Percentiles rank a stretch among this genome's conserved stretches.
These are phyloP conservation scores for Boulengeromyrus knoepffleri DNA, from an alignment of 2,113 vertebrate species.

Conservation along the genomic window DNA sequence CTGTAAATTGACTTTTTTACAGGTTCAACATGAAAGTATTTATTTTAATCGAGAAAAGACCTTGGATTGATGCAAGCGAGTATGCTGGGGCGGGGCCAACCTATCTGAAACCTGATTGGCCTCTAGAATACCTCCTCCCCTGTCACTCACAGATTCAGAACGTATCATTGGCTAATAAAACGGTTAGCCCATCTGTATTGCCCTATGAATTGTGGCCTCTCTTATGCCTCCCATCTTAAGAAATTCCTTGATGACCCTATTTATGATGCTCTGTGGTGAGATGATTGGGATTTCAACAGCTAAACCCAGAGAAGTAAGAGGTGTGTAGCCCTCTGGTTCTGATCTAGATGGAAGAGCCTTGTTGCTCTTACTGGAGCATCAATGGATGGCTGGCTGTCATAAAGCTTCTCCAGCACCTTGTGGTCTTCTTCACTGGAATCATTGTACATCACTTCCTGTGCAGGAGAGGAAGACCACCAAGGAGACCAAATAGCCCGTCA, in stretches of 20 bases:
- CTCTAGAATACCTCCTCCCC: not conserved
- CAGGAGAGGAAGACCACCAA: not conserved
- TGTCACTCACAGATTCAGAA: not conserved
- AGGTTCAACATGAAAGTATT: conserved; percentile 2
- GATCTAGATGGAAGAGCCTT: not conserved
- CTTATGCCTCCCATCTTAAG: not conserved
- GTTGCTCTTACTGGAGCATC: not conserved
- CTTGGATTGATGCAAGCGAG: not conserved
- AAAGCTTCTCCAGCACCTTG: not conserved
- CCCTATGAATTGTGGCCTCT: not conserved
- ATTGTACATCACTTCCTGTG: not conserved
- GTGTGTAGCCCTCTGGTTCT: not conserved
- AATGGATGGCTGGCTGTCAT: not conserved
- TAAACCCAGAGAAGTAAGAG: not conserved
- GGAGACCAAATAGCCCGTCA: not conserved
- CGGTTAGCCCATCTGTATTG: not conserved
- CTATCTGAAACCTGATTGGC: not conserved
- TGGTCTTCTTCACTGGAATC: not conserved
- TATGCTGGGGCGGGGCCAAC: not conserved
- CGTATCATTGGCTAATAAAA: not conserved
- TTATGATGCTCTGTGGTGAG: not conserved
- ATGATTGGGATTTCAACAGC: not conserved
- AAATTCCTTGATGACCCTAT: not conserved
- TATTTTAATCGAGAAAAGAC: not conserved
- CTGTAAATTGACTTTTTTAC: not conserved